A percentile compares a stretch with the other conserved stretches of the same genome.
phyloP scores from a whole-genome alignment of 1,140 invertebrate genomes.

The Scaptomyza hsui region DNA sequence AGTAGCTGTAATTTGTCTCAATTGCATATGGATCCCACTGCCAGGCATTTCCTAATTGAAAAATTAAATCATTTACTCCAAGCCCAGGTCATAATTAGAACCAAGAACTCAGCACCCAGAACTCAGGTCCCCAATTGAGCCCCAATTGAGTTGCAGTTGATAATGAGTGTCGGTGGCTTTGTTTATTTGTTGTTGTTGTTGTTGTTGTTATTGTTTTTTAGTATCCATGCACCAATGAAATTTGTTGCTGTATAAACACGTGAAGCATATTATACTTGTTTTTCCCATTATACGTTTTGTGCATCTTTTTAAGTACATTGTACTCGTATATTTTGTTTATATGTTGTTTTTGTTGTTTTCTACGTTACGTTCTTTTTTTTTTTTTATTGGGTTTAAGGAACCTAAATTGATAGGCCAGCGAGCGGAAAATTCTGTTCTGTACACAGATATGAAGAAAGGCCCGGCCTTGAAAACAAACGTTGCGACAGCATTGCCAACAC shows the following conservation, averaged over 20 bases:
- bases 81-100: slow-evolving; percentile 57
- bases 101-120: slow-evolving; percentile 2
- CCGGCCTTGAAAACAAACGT: slow-evolving; percentile 40
- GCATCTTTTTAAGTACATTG: slow-evolving; percentile 16
- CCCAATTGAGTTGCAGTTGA: slow-evolving; percentile 62
- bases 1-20: slow-evolving; percentile 61
- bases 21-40: slow-evolving; percentile 51
- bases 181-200: slow-evolving; percentile 16
- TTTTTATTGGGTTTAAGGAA: slow-evolving; percentile 80
- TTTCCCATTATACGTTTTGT: slow-evolving; percentile 1
- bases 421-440: slow-evolving; percentile 72
- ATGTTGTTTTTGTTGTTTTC: slow-evolving; percentile 56
- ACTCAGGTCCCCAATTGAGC: slow-evolving; percentile 48
- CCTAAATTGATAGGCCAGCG: slow-evolving; percentile 71
- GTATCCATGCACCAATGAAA: slow-evolving; percentile 39
- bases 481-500: no score
- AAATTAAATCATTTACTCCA: slow-evolving; percentile 75
- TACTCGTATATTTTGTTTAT: slow-evolving; percentile 20
- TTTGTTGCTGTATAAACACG: slow-evolving; percentile 57
- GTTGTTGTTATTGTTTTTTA: slow-evolving; percentile 44
- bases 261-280: slow-evolving; percentile 18
- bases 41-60: slow-evolving; percentile 66
- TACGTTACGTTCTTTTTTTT: slow-evolving; percentile 30
- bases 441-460: slow-evolving; percentile 27
- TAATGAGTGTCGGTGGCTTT: slow-evolving; percentile 58